Conservation (phyloP, 2,113 vertebrate species). For the Melanostigma gelatinosum region DNA sequence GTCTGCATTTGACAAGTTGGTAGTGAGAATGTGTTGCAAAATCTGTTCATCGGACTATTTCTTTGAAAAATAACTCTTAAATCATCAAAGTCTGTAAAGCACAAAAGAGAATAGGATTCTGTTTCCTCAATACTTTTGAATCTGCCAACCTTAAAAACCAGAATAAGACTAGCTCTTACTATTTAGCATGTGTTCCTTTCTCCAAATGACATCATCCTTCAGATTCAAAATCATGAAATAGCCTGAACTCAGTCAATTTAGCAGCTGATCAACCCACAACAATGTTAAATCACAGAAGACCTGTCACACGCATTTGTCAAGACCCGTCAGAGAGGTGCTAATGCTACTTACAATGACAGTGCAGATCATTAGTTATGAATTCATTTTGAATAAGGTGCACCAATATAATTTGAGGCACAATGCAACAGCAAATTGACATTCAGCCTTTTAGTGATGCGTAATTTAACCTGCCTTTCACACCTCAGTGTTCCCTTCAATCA, state of each 20-base stretch:
- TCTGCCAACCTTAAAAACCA: background rate
- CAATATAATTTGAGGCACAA: slow-evolving; percentile 16
- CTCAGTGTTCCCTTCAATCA: slow-evolving; percentile 33
- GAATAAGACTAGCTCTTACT: background rate
- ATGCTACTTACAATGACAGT: slow-evolving; percentile 2
- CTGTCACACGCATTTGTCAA: background rate
- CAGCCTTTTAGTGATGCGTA: slow-evolving; percentile 54
- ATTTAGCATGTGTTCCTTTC: background rate
- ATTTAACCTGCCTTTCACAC: slow-evolving; percentile 39
- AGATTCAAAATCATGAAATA: background rate
- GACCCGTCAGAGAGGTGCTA: background rate
- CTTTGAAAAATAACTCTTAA: background rate
- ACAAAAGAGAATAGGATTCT: background rate
- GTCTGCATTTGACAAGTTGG: too few species aligned
- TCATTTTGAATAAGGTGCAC: slow-evolving; percentile 10
- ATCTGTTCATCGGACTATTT: background rate
- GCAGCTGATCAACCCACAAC: background rate
- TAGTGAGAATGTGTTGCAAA: too few species aligned
- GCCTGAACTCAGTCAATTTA: background rate
- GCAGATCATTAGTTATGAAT: slow-evolving; percentile 12
- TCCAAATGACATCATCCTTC: background rate
- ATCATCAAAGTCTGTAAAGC: background rate
- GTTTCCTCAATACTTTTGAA: background rate
- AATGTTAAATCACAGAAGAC: background rate
- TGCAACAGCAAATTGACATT: slow-evolving; percentile 31